Conservation (phyloP, 2,888 invertebrate species). For the Laspeyria flexula region DNA sequence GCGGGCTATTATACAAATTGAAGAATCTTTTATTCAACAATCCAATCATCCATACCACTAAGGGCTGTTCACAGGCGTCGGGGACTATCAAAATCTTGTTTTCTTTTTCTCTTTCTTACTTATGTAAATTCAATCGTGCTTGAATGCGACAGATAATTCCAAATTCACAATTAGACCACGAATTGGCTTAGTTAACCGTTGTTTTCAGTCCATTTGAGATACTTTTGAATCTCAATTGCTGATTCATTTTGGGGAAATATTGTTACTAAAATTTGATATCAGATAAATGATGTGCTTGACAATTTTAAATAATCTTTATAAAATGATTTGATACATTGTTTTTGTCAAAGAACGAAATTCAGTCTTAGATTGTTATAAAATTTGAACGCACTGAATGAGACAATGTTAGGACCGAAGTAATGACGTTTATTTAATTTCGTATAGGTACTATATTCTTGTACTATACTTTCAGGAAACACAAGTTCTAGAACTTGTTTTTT, state of each 20-base stretch:
- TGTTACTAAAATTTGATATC: conserved; percentile 12
- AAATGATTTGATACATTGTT: background rate
- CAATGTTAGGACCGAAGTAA: no score
- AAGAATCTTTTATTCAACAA: conserved; percentile 82
- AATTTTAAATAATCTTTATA: background rate
- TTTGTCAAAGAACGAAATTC: background rate
- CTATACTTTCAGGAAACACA: background rate
- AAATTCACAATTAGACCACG: conserved; percentile 63
- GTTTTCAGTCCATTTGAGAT: conserved; percentile 52
- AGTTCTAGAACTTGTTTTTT: background rate
- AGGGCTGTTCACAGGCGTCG: conserved; percentile 79
- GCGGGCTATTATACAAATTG: conserved; percentile 79
- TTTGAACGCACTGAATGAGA: no score
- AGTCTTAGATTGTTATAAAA: no score
- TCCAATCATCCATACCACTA: conserved; percentile 77
- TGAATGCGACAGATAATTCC: conserved; percentile 46
- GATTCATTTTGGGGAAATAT: conserved; percentile 18
- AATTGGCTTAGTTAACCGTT: conserved; percentile 78
- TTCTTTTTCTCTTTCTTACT: conserved; percentile 45
- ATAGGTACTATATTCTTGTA: no score
- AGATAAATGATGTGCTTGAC: conserved; percentile 20
- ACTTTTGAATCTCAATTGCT: conserved; percentile 42
- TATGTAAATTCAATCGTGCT: conserved; percentile 22
- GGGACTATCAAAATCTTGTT: conserved; percentile 59
- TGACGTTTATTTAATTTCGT: no score